Evolutionary conservation across 2,113 vertebrate genomes (phyloP).

Genomic region (Orcinus orca): DNA sequence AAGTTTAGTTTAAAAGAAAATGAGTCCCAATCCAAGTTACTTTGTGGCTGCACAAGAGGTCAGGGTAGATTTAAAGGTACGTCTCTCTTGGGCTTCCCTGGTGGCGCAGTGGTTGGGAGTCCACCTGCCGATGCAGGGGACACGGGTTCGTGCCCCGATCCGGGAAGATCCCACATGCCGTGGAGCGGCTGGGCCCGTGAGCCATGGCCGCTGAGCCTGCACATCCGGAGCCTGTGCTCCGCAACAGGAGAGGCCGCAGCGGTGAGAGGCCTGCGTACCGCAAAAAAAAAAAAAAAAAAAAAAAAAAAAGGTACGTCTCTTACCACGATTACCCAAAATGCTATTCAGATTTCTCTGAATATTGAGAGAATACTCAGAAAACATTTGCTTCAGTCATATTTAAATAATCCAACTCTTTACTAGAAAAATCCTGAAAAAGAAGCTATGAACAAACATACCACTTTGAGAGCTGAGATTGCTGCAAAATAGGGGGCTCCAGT

Average conservation of each 20-base stretch:
- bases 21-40: neutral
- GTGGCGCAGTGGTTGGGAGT: too few relatives aligned
- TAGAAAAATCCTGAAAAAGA: neutral
- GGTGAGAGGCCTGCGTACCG: too few relatives aligned
- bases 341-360: neutral
- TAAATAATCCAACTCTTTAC: neutral
- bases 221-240: too few relatives aligned
- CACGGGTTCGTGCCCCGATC: too few relatives aligned
- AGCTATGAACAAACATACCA: constrained; percentile 85
- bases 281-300: too few relatives aligned
- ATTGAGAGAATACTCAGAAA: neutral
- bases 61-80: neutral
- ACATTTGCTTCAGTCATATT: neutral
- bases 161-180: too few relatives aligned
- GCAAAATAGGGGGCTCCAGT: constrained; percentile 98
- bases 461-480: constrained; percentile 96
- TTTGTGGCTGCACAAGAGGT: too few relatives aligned
- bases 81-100: neutral
- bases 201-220: too few relatives aligned
- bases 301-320: neutral
- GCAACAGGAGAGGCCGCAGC: too few relatives aligned
- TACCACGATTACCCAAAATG: neutral
- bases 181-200: too few relatives aligned
- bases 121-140: too few relatives aligned
- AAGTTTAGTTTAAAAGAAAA: neutral